Evolutionary conservation across 2,113 vertebrate species (phyloP), one percentile per base, ranked within the genome.

Genomic region (Etheostoma cragini): DNA sequence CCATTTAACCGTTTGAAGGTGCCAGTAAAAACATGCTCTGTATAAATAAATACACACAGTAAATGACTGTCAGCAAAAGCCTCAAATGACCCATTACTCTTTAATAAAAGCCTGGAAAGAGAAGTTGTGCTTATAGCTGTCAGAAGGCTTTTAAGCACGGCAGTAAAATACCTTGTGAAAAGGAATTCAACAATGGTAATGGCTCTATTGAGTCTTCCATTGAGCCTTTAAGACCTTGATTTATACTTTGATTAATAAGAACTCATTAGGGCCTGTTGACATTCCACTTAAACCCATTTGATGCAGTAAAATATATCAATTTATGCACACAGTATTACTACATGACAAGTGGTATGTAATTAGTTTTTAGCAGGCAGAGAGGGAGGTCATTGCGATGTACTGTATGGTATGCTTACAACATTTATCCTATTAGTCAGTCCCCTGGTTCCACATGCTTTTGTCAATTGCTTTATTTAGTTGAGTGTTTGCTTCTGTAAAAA

Each of bases 21-120:
- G 90, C 88, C 88, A 89, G 58, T 76, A 82, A 90, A 89, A 94
- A 87, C 81, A 80, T 88, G 66, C 73, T 24, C 79, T 26, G 77
- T 81, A 82, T 73, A 87, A 92, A 92, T 88, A 84, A 89, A 92
- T 81, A 78, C 66, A 74, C 67, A 57, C 72, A 57, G 54, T 86
- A 84, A 83, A 91, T 91, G 89, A 88, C 60, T 75, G 86, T 90
- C 88, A 58, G 86, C 75, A 77, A 78, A 76, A 70, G 83, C 84
- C 84, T 86, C 71, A 78, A 87, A 86, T 80, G 87, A 90, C 65
- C 83, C 69, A 78, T 86, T 88, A 54, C 79, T 77, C 81, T 83
- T 74, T 77, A 87, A 89, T 84, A 86, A 74, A 83, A 85, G 76
- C 54, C 73, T 64, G 74, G 57, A 63, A 50, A 67, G 76, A 74